phyloP scores from a whole-genome alignment of 2,113 vertebrate genomes.

The Ornithorhynchus anatinus region DNA sequence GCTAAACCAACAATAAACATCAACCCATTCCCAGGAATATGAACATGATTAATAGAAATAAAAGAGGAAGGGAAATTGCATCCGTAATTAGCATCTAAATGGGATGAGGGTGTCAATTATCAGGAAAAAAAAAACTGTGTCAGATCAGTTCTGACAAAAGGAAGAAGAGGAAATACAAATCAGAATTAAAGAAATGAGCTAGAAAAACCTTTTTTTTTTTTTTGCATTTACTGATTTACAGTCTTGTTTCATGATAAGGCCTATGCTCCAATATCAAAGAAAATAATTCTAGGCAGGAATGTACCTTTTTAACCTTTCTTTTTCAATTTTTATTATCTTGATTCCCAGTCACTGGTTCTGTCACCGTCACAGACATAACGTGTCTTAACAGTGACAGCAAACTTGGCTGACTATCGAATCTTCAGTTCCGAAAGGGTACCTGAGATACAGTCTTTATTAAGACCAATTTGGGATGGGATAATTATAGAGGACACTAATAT shows the following conservation, averaged over 20 bases:
- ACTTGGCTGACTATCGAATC: background rate
- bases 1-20: background rate
- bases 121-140: background rate
- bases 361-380: background rate
- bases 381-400: background rate
- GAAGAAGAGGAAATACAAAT: background rate
- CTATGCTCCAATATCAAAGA: background rate
- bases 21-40: background rate
- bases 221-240: background rate
- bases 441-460: background rate
- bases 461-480: background rate
- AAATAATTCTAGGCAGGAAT: background rate
- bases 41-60: conserved; percentile 7
- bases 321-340: background rate
- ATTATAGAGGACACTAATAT: background rate
- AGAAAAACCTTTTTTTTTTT: background rate
- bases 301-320: background rate
- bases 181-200: background rate
- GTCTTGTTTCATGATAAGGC: background rate
- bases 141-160: background rate
- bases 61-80: conserved; percentile 10
- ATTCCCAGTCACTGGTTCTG: background rate
- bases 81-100: conserved; percentile 11
- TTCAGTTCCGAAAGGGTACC: background rate
- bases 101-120: background rate